Conservation (phyloP, 2,888 invertebrate genomes). For the Odontocolon sp. region DNA sequence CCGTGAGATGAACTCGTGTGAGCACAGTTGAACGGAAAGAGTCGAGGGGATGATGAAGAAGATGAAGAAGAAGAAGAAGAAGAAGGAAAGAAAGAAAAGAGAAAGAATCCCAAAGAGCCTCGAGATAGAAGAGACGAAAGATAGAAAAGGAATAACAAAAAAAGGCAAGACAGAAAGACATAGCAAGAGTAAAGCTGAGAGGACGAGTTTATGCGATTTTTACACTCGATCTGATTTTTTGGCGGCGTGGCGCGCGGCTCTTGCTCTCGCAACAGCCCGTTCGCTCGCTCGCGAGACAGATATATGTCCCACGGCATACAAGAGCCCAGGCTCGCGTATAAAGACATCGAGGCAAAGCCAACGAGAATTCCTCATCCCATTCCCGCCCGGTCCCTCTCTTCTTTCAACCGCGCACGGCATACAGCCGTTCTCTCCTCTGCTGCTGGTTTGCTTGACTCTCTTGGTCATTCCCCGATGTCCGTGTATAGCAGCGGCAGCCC, state of each 20-base stretch:
- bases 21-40: conserved; percentile 62
- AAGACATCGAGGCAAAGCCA: conserved; percentile 81
- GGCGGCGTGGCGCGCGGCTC: conserved; percentile 76
- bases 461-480: conserved; percentile 49
- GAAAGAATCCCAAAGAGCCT: conserved; percentile 52
- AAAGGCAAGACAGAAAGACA: conserved; percentile 53
- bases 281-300: conserved; percentile 79
- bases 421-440: conserved; percentile 60
- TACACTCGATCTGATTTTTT: conserved; percentile 81
- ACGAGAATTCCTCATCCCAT: conserved; percentile 81
- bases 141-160: conserved; percentile 45
- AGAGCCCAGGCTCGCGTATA: conserved; percentile 78
- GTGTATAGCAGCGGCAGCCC: conserved; percentile 41
- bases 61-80: conserved; percentile 3
- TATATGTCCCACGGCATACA: conserved; percentile 80
- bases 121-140: conserved; percentile 58
- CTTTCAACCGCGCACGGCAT: conserved; percentile 1
- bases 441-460: conserved; percentile 48
- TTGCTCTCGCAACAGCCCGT: conserved; percentile 34
- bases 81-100: conserved; percentile 19
- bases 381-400: conserved; percentile 67
- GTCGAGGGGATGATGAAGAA: conserved; percentile 10
- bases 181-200: conserved; percentile 52
- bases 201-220: conserved; percentile 81
- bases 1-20: conserved; percentile 72